A percentile compares a stretch with the other conserved stretches of the same genome.
These are phyloP conservation scores for Drosophila baimaii DNA, from an alignment of 1,140 invertebrate genomes.

Conservation along the genomic window DNA sequence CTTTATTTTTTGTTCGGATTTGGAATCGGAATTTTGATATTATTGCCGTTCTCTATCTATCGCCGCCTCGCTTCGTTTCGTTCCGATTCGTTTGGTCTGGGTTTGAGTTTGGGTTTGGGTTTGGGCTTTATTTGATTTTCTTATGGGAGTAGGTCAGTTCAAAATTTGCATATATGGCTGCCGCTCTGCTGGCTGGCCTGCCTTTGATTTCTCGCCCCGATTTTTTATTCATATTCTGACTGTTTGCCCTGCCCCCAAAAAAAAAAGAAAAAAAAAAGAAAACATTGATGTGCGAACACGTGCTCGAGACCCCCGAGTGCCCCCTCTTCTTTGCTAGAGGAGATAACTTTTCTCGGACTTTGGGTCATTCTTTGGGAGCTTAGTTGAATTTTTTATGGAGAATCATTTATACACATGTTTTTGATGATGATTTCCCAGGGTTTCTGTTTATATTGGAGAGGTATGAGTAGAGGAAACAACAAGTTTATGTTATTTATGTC, in stretches of 20 bases:
- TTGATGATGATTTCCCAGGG: constrained; percentile 1
- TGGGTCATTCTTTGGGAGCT: constrained; percentile 51
- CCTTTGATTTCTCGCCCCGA: constrained; percentile 76
- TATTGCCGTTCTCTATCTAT: constrained; percentile 39
- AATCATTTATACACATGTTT: constrained; percentile 17
- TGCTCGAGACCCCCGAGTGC: constrained; percentile 7
- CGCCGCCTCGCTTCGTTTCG: constrained; percentile 21
- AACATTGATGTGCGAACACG: constrained; percentile 43
- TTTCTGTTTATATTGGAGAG: constrained; percentile 1
- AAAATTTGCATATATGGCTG: constrained; percentile 76
- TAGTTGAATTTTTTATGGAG: constrained; percentile 14
- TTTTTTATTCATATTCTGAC: constrained; percentile 78
- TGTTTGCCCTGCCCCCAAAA: constrained; percentile 53
- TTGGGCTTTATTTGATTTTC: constrained; percentile 74
- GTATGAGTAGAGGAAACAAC: neutral
- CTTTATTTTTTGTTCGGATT: constrained; percentile 52
- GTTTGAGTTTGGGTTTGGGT: constrained; percentile 40
- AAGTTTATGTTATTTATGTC: neutral
- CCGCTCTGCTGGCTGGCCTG: constrained; percentile 54
- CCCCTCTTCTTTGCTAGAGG: neutral
- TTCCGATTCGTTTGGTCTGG: constrained; percentile 23
- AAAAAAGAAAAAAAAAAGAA: too few relatives aligned
- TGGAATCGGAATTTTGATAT: constrained; percentile 41
- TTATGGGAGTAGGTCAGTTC: constrained; percentile 82
- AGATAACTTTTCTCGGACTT: constrained; percentile 40